Evolutionary conservation across 2,888 invertebrate genomes (phyloP), one percentile per base, ranked within the genome.

Genomic region (Adelphocoris suturalis): DNA sequence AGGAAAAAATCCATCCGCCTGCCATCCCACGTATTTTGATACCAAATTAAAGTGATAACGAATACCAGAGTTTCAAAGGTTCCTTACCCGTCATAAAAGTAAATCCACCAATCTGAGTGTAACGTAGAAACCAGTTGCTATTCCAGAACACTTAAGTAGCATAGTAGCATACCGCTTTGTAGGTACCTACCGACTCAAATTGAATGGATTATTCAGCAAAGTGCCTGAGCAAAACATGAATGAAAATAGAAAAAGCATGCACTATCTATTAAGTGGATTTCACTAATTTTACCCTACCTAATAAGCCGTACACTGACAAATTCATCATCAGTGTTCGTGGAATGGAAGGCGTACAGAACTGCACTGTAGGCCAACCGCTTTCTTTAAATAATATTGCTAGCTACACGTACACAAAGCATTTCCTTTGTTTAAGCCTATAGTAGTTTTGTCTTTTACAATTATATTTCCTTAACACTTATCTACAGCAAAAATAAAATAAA

Each of bases 371-470:
- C 55, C 82, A 23, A 81, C 86, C 47, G 47, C 47, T 19, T 76
- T 47, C 78, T 88, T 88, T 90, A 90, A 91, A 91, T 89, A 90
- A 91, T 91, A 91, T 91, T 91, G 91, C 91, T 91, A 91, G 91
- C 91, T 91, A 91, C 91, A 91, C 91, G 91, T 91, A 91, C 91
- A 91, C 90, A 89, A 91, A 91, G 91, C 91, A 85, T 88, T 89
- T 91, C 88, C 91, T 91, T 90, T 91, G 91, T 90, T 90, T 90
- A 91, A 91, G 91, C 91, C 90, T 91, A 91, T 55, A 85, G 76
- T 90, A 80, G 47, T 80, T 80, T 78, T 78, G 78, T 78, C 37
- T 52, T 88, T 76, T 37, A 78, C 28, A 80, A 37, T 82, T 52
- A 88, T 28, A 75, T 75, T 86, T 52, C 23, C 88, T 88, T 88